phyloP scores from a whole-genome alignment of 2,113 vertebrate species.

The Empidonax alnorum region DNA sequence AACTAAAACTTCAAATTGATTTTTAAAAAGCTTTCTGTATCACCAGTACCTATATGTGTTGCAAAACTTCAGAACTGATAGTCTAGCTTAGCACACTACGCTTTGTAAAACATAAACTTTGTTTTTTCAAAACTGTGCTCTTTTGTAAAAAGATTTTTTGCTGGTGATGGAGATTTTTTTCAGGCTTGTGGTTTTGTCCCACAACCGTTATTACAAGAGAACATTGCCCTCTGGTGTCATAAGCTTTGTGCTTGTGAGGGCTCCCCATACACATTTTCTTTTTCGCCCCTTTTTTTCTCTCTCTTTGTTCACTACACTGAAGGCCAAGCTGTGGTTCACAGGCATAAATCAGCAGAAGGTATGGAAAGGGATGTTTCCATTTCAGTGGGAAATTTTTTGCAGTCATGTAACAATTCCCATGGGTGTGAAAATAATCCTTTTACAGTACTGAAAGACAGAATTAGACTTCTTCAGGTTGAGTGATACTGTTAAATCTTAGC shows the following conservation, averaged over 20 bases:
- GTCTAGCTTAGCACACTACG: background rate
- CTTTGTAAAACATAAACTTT: background rate
- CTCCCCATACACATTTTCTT: background rate
- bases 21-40: background rate
- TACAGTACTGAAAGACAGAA: background rate
- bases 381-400: background rate
- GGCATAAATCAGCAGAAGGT: background rate
- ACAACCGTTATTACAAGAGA: conserved; percentile 5
- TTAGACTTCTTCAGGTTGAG: background rate
- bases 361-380: background rate
- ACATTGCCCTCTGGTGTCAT: conserved; percentile 71
- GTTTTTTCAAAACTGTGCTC: background rate
- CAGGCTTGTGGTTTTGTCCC: background rate
- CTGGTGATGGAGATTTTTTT: background rate
- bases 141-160: background rate
- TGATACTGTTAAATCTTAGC: background rate
- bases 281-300: background rate
- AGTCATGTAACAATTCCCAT: background rate
- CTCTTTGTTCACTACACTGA: background rate
- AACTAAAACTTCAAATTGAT: background rate
- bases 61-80: background rate
- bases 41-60: background rate
- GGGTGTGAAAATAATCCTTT: background rate
- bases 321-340: background rate
- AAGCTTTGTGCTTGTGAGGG: background rate